Conservation (phyloP, 2,797 vertebrate species). For the Gymnodraco acuticeps region DNA sequence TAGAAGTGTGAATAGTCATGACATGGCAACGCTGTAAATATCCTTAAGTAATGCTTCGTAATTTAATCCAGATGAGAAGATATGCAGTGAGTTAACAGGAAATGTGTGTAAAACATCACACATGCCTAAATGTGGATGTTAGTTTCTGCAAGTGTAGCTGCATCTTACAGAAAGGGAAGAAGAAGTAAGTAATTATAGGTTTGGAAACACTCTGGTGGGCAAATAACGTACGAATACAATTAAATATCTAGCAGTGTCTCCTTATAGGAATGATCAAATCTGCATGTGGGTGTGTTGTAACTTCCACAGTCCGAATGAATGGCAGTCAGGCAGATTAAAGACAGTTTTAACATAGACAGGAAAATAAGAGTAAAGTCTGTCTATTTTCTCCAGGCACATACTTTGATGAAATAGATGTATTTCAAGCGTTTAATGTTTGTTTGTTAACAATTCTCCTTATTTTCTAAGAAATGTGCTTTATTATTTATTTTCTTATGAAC, state of each 20-base stretch:
- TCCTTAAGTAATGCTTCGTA: background rate
- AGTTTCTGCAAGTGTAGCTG: background rate
- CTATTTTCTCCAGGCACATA: no score
- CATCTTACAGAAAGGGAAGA: constrained; percentile 3
- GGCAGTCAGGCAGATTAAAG: background rate
- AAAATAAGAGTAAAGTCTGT: no score
- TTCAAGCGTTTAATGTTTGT: no score
- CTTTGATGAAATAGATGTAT: no score
- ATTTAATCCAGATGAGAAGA: background rate
- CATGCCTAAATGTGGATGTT: background rate
- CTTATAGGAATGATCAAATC: background rate
- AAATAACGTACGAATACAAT: background rate
- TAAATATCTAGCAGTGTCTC: background rate
- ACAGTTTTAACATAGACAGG: background rate
- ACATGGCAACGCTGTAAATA: background rate
- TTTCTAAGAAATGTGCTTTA: no score
- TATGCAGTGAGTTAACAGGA: background rate
- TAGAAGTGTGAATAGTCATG: background rate
- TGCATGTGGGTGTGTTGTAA: constrained; percentile 10
- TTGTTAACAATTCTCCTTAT: no score
- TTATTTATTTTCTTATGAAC: no score
- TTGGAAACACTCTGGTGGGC: background rate
- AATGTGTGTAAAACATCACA: background rate
- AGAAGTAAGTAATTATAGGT: background rate
- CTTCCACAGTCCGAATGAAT: background rate